These are phyloP conservation scores for Oostethus manadensis DNA, from an alignment of 2,113 vertebrate species.

Conservation along the genomic window DNA sequence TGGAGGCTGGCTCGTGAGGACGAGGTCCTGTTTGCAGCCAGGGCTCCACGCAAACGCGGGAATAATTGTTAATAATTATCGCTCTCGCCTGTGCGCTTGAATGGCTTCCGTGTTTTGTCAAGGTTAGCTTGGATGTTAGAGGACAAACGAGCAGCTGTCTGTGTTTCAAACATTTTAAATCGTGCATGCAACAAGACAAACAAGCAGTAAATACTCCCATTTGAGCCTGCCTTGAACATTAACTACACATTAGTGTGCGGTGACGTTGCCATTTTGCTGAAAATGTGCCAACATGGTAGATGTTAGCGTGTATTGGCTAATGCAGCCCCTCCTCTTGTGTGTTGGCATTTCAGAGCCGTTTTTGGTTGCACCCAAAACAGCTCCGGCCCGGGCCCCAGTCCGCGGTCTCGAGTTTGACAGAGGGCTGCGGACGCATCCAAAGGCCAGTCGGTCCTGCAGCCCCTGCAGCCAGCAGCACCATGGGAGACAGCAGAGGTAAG, in stretches of 20 bases:
- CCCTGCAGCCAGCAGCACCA: slow-evolving; percentile 37
- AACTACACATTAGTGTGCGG: accelerated
- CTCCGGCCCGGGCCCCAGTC: slow-evolving; percentile 73
- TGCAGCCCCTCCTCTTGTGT: slow-evolving; percentile 11
- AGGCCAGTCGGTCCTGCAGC: slow-evolving; percentile 20
- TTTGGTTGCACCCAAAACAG: slow-evolving; percentile 57
- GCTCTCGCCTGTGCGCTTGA: background rate
- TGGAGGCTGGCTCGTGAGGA: too few relatives aligned
- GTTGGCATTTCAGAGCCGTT: slow-evolving; percentile 59
- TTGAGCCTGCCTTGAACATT: background rate
- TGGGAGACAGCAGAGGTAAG: slow-evolving; percentile 78
- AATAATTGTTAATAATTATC: too few relatives aligned
- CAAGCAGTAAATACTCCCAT: background rate
- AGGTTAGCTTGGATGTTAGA: background rate
- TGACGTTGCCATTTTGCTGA: too few relatives aligned
- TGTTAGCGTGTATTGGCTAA: background rate
- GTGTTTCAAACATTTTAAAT: slow-evolving; percentile 5
- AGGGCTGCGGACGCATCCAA: slow-evolving; percentile 33
- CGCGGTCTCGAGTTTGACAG: slow-evolving; percentile 71
- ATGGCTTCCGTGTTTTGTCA: background rate
- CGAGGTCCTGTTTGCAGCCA: too few relatives aligned
- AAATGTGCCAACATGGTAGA: too few relatives aligned
- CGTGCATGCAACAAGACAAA: background rate
- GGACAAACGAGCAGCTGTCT: slow-evolving; percentile 3
- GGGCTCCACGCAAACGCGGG: too few relatives aligned